Conservation (phyloP, 2,888 invertebrate species). For the Xanthorhoe spadicearia region DNA sequence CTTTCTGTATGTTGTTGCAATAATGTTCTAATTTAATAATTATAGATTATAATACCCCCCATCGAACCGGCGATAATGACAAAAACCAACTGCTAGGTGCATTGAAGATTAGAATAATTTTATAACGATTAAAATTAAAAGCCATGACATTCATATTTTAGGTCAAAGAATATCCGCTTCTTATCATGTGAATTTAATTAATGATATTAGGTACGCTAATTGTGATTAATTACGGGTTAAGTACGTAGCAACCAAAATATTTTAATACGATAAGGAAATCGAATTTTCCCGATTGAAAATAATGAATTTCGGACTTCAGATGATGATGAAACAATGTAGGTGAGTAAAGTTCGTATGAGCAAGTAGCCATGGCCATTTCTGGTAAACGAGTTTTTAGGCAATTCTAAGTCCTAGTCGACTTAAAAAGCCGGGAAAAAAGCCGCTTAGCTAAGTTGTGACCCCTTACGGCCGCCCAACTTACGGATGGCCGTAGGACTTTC, state of each 20-base stretch:
- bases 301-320: no score
- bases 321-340: background rate
- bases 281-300: background rate
- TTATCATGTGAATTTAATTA: conserved; percentile 1
- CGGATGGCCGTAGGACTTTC: no score
- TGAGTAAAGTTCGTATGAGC: no score
- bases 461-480: no score
- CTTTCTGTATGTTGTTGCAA: no score
- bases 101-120: background rate
- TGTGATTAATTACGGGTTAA: background rate
- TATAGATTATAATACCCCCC: background rate
- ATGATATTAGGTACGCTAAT: background rate
- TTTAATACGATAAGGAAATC: background rate
- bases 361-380: no score
- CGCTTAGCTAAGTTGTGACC: no score
- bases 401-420: no score
- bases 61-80: background rate
- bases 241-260: background rate
- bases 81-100: background rate
- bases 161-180: background rate
- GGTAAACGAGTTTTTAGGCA: no score
- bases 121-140: background rate
- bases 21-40: no score
- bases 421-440: no score
- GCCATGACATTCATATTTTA: background rate